phyloP scores from a whole-genome alignment of 2,797 vertebrate species.

The Manis crassicaudata region DNA sequence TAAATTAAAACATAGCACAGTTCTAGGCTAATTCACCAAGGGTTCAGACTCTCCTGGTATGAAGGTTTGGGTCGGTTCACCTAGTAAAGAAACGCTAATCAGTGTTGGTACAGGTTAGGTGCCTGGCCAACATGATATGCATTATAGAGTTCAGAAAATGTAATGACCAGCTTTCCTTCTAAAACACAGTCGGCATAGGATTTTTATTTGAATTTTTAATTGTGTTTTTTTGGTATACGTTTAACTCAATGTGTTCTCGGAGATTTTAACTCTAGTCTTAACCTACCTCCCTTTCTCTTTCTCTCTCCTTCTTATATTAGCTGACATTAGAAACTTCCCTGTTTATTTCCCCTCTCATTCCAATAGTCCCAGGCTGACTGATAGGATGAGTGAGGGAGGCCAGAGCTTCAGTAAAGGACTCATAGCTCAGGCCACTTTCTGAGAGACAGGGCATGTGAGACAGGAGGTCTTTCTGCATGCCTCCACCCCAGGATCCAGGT shows the following conservation, averaged over 20 bases:
- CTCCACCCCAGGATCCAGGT: background rate
- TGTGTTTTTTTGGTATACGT: background rate
- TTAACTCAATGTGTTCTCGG: background rate
- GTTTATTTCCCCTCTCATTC: background rate
- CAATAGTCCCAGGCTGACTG: background rate
- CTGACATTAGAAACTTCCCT: background rate
- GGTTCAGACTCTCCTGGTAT: background rate
- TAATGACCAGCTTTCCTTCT: constrained; percentile 16
- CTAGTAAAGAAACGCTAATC: background rate
- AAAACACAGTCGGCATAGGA: background rate
- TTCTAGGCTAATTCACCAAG: background rate
- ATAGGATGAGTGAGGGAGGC: background rate
- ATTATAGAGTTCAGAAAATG: background rate
- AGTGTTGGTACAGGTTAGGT: background rate
- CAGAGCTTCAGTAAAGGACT: background rate
- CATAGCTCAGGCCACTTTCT: background rate
- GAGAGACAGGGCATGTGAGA: background rate
- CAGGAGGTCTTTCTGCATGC: background rate
- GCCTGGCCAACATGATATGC: background rate
- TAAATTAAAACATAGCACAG: background rate
- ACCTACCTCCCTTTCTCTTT: background rate
- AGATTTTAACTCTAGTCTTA: constrained; percentile 16
- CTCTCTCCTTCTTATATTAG: background rate
- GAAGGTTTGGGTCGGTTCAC: background rate
- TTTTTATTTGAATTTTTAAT: constrained; percentile 47